Conservation (phyloP, 2,797 vertebrate genomes). For the Peromyscus aztecus region DNA sequence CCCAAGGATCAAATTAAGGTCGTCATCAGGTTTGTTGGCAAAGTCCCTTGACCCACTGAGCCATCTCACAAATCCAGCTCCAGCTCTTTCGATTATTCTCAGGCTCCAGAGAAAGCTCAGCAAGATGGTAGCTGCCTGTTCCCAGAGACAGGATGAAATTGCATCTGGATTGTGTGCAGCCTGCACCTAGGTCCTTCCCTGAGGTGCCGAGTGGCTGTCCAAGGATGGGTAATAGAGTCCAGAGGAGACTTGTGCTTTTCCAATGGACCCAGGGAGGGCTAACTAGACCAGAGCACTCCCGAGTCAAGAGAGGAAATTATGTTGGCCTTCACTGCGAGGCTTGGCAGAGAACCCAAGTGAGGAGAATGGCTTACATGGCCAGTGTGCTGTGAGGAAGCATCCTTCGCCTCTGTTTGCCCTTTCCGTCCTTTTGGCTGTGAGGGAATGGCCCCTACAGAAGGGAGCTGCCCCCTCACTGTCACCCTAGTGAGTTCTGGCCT, state of each 20-base stretch:
- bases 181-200: neutral
- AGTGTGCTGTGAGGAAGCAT: neutral
- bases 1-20: neutral
- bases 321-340: neutral
- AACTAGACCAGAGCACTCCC: neutral
- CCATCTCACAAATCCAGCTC: neutral
- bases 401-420: neutral
- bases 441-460: neutral
- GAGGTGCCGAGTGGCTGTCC: neutral
- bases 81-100: neutral
- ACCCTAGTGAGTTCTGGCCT: neutral
- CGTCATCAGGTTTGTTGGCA: neutral
- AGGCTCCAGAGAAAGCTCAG: neutral
- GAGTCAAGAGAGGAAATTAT: neutral
- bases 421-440: neutral
- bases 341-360: neutral
- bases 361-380: neutral
- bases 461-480: neutral
- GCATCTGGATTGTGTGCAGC: neutral
- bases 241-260: constrained; percentile 49
- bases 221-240: neutral
- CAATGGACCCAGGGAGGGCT: neutral
- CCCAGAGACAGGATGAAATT: neutral
- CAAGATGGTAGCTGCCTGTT: neutral
- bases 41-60: neutral